Conservation (phyloP, 1,140 invertebrate species). For the Drosophila kepulauana region DNA sequence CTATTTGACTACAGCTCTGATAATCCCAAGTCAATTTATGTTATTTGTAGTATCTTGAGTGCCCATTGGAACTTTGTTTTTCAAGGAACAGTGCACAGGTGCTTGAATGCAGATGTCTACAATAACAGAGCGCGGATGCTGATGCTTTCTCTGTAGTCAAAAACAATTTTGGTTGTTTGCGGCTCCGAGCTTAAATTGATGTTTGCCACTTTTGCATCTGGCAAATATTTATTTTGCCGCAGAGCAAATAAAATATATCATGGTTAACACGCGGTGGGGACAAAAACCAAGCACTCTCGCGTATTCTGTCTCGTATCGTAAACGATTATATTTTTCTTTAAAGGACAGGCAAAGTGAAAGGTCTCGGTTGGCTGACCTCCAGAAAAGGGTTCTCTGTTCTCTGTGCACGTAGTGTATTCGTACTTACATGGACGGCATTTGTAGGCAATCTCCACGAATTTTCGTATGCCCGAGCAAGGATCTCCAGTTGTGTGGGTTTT, state of each 20-base stretch:
- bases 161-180: slow-evolving; percentile 61
- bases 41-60: background rate
- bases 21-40: background rate
- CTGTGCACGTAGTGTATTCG: slow-evolving; percentile 23
- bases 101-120: slow-evolving; percentile 19
- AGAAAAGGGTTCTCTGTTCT: slow-evolving; percentile 1
- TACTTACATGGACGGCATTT: slow-evolving; percentile 97
- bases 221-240: slow-evolving; percentile 62
- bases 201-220: slow-evolving; percentile 64
- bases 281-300: slow-evolving; percentile 19
- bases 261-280: slow-evolving; percentile 44
- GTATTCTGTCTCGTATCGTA: slow-evolving; percentile 25
- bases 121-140: too few relatives aligned
- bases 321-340: slow-evolving; percentile 51
- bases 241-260: slow-evolving; percentile 64
- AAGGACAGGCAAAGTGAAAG: slow-evolving; percentile 21
- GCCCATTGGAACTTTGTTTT: background rate
- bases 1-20: background rate
- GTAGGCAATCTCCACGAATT: slow-evolving; percentile 96
- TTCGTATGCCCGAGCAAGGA: slow-evolving; percentile 93
- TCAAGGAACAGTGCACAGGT: slow-evolving; percentile 6
- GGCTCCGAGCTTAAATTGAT: slow-evolving; percentile 59
- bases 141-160: slow-evolving; percentile 18
- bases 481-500: slow-evolving; percentile 91
- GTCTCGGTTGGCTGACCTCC: slow-evolving; percentile 37